Conservation (phyloP, 2,113 vertebrate species). For the Lepus americanus region DNA sequence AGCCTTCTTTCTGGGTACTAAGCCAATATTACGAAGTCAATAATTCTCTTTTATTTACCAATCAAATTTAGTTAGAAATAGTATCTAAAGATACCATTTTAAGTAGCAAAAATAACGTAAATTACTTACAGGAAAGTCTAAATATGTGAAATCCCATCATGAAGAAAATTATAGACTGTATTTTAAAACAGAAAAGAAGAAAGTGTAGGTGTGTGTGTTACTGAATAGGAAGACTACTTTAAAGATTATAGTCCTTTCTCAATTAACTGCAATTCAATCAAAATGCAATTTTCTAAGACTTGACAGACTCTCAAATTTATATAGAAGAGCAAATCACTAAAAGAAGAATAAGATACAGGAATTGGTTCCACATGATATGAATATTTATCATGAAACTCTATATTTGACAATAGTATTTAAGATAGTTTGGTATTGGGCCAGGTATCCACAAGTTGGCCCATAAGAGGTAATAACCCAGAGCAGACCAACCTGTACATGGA, state of each 20-base stretch:
- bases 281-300: conserved; percentile 23
- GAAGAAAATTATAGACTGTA: conserved; percentile 24
- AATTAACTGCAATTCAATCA: background rate
- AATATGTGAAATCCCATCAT: background rate
- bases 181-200: background rate
- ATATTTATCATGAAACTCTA: background rate
- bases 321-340: background rate
- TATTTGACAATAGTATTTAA: background rate
- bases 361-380: background rate
- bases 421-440: background rate
- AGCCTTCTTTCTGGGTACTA: background rate
- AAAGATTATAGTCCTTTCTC: background rate
- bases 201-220: background rate
- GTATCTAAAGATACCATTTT: conserved; percentile 28
- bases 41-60: background rate
- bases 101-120: conserved; percentile 31
- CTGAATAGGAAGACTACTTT: background rate
- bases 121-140: background rate
- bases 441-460: background rate
- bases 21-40: background rate
- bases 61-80: background rate
- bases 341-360: background rate
- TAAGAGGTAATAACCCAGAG: background rate
- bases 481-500: background rate
- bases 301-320: background rate